Evolutionary conservation across 2,113 vertebrate species (phyloP), one percentile per base, ranked within the genome.

Genomic region (Takifugu bimaculatus): DNA sequence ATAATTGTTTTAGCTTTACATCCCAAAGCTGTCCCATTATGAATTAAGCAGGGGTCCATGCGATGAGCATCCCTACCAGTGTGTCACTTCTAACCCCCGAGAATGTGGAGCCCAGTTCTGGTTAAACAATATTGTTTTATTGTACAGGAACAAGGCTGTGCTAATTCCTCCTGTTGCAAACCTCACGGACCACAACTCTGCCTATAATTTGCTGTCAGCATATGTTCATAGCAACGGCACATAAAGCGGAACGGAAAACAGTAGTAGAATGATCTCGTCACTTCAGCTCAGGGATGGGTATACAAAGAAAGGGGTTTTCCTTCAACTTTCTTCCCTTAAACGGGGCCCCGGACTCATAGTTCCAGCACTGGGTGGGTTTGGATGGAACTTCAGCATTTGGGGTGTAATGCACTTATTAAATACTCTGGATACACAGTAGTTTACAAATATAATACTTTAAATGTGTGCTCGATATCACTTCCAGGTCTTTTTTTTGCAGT

Each of bases 171-270:
- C 64, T 78, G 87, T 86, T 87, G 86, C 84, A 89, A 88, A 91
- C 88, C 86, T 90, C 88, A 87, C n/a, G 55, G 77, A 90, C 88
- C 88, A 85, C 87, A 90, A 77, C 87, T 85, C 85, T 85, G 89
- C 79, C 88, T 90, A 83, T 90, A 91, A 90, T 92, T 90, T 87
- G 79, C 83, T 73, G 70, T 77, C 74, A 88, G 84, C 79, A 80
- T 86, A 90, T 86, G 87, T 86, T 90, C 90, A 89, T 88, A 89
- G 88, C 88, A 90, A 90, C 87, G 78, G 79, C 83, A 88, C 88
- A 88, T 89, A 82, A 88, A 90, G 85, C 75, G 74, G 72, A 88
- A 90, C 80, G 85, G 86, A 90, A 91, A 92, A 89, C 89, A 89
- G 86, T 89, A 88, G 86, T 84, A 81, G 77, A 81, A 74, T 60